Conservation (phyloP, 2,113 vertebrate genomes). For the Ammodytes dubius region DNA sequence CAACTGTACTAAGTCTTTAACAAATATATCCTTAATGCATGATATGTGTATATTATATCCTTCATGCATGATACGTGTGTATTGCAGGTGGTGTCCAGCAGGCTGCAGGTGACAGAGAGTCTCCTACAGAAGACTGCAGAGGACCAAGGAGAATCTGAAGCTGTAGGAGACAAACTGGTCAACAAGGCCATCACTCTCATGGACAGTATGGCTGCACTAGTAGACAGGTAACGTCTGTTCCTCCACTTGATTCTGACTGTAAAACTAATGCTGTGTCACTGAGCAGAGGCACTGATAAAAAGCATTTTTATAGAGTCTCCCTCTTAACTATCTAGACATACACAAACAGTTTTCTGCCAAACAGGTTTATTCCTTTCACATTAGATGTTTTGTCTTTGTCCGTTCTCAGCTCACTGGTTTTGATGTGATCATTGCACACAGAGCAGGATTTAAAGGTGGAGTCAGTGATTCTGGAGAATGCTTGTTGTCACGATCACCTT, state of each 20-base stretch:
- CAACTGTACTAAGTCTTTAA: not conserved
- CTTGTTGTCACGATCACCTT: no score
- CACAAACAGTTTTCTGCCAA: no score
- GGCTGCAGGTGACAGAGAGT: conserved; percentile 70
- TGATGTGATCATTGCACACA: no score
- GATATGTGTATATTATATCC: not conserved
- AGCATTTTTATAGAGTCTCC: no score
- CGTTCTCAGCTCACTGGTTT: no score
- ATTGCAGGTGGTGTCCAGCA: conserved; percentile 66
- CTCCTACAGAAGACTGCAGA: conserved; percentile 69
- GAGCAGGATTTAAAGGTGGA: no score
- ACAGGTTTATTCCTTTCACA: no score
- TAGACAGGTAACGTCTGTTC: conserved; percentile 66
- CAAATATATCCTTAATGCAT: not conserved
- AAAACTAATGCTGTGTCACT: not conserved
- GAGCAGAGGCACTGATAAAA: not conserved
- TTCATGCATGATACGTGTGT: not conserved
- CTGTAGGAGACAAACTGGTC: conserved; percentile 67
- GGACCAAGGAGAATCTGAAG: conserved; percentile 65
- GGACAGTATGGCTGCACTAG: conserved; percentile 69
- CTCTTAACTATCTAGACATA: no score
- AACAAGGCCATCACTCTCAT: conserved; percentile 70
- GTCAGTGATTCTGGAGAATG: no score
- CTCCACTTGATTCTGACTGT: not conserved
- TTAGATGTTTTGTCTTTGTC: no score